Conservation (phyloP, 1,140 invertebrate genomes). For the Drosophila guanche region DNA sequence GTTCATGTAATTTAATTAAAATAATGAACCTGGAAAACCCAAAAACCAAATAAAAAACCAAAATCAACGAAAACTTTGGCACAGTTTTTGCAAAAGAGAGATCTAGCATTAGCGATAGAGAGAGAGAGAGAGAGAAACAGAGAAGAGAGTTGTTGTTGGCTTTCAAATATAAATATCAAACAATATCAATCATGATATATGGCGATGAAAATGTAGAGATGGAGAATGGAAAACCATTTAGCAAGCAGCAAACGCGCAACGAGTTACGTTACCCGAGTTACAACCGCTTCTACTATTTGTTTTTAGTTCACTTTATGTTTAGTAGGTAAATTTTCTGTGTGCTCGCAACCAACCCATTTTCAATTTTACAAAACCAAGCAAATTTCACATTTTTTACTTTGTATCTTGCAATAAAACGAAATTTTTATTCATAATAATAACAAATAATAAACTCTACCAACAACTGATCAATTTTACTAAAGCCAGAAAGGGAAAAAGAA, state of each 20-base stretch:
- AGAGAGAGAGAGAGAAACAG: conserved; percentile 37
- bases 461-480: conserved; percentile 30
- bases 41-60: conserved; percentile 51
- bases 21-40: conserved; percentile 77
- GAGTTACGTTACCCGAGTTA: conserved; percentile 59
- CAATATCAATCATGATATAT: conserved; percentile 20
- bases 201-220: conserved; percentile 19
- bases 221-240: conserved; percentile 40
- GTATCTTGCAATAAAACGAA: conserved; percentile 78
- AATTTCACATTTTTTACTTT: conserved; percentile 81
- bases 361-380: conserved; percentile 71
- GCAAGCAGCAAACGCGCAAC: conserved; percentile 55
- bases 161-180: conserved; percentile 13
- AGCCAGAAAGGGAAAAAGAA: background rate
- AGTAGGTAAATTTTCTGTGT: conserved; percentile 81
- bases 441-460: conserved; percentile 47
- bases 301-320: conserved; percentile 81
- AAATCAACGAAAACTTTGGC: conserved; percentile 52
- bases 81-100: conserved; percentile 28
- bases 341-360: conserved; percentile 72
- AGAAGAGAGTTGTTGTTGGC: conserved; percentile 60
- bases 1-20: conserved; percentile 83
- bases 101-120: conserved; percentile 23
- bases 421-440: conserved; percentile 72
- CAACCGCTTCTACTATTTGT: conserved; percentile 61